These are phyloP conservation scores for Phalacrocorax brasilianus DNA, from an alignment of 2,113 vertebrate genomes.

Conservation along the genomic window DNA sequence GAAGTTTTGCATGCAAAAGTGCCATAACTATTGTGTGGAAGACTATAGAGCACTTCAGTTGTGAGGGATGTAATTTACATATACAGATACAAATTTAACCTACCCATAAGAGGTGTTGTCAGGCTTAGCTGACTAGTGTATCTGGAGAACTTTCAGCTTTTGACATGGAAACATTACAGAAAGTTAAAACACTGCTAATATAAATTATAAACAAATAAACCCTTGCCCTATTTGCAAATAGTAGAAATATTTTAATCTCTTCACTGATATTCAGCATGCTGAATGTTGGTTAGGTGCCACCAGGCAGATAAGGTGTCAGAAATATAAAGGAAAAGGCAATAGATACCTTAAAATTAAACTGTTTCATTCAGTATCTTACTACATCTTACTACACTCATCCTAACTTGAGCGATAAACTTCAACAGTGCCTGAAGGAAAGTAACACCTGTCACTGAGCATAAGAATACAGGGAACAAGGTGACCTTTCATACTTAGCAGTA, in stretches of 20 bases:
- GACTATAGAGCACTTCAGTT: neutral
- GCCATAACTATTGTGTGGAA: neutral
- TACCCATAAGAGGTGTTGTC: neutral
- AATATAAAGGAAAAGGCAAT: neutral
- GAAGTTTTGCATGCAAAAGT: neutral
- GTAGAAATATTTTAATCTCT: neutral
- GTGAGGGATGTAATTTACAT: neutral
- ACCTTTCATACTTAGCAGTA: neutral
- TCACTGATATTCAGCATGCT: neutral
- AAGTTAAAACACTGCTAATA: neutral
- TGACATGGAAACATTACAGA: neutral
- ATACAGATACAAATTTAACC: neutral
- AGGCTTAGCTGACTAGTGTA: neutral
- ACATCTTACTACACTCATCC: neutral
- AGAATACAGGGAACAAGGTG: neutral
- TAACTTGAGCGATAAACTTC: neutral
- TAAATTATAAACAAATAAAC: neutral
- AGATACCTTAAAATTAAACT: neutral
- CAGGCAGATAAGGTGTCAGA: neutral
- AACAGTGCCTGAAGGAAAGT: neutral
- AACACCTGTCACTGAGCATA: neutral
- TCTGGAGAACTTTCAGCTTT: neutral
- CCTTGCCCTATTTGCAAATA: neutral
- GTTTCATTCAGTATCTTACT: neutral
- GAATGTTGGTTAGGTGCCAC: neutral